Evolutionary conservation across 2,888 invertebrate genomes (phyloP).

Genomic region (Calameuta pallipes): DNA sequence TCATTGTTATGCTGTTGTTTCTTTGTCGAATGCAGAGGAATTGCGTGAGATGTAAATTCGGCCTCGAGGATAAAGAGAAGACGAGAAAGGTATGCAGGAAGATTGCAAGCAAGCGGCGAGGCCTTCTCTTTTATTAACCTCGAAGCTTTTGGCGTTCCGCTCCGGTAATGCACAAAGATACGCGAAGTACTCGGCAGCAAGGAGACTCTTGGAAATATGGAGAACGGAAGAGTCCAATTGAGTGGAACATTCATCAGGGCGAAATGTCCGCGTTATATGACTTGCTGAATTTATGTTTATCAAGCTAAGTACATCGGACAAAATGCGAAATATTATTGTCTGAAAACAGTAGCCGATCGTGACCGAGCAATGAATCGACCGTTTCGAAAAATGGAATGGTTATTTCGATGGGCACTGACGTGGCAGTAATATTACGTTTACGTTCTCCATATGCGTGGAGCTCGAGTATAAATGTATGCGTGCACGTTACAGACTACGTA

Average conservation of each 20-base stretch:
- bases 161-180: not conserved
- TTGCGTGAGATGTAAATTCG: not conserved
- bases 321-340: not conserved
- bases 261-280: not conserved
- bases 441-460: not conserved
- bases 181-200: not conserved
- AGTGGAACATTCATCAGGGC: not conserved
- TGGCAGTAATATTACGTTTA: not conserved
- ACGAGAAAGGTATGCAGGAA: not conserved
- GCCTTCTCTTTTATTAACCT: not conserved
- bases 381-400: not conserved
- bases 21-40: not conserved
- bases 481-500: conserved; percentile 39
- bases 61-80: not conserved
- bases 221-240: not conserved
- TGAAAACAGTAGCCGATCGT: not conserved
- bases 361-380: not conserved
- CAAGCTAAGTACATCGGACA: not conserved
- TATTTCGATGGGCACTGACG: not conserved
- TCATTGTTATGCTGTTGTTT: conserved; percentile 3
- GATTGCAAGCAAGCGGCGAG: not conserved
- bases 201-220: not conserved
- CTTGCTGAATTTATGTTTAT: not conserved
- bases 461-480: conserved; percentile 29
- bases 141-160: not conserved